A percentile compares a stretch with the other conserved stretches of the same genome.
phyloP scores from a whole-genome alignment of 1,140 invertebrate genomes.

The Drosophila rufa region DNA sequence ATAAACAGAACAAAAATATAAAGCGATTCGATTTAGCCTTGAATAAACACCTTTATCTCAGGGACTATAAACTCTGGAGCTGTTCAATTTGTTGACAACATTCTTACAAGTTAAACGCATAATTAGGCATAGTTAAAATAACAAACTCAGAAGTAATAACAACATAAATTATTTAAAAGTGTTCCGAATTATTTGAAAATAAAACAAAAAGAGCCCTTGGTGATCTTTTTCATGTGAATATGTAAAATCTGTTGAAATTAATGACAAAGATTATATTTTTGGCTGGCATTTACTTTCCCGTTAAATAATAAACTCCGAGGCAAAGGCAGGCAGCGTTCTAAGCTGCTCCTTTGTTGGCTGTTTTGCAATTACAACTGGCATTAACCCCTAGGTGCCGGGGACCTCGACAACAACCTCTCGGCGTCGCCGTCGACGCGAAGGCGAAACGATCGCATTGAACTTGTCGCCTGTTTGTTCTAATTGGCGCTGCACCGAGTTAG shows the following conservation, averaged over 20 bases:
- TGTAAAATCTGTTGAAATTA: no score
- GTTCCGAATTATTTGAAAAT: no score
- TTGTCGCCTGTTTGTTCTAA: constrained; percentile 72
- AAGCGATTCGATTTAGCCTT: no score
- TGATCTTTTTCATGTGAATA: not conserved
- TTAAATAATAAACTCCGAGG: not conserved
- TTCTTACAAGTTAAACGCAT: no score
- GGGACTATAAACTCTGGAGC: no score
- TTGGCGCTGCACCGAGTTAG: constrained; percentile 65
- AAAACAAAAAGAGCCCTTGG: not conserved
- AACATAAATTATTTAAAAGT: no score
- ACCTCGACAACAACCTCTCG: constrained; percentile 48
- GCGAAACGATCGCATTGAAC: constrained; percentile 60
- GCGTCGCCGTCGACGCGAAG: constrained; percentile 19
- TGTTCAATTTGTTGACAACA: no score
- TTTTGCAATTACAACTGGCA: constrained; percentile 45
- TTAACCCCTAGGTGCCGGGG: constrained; percentile 45
- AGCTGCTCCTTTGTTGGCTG: constrained; percentile 28
- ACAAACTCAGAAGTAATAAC: no score
- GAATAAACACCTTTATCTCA: no score
- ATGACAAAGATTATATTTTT: no score
- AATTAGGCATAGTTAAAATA: no score
- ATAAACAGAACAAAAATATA: no score
- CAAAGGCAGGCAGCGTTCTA: constrained; percentile 1
- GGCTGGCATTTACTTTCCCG: not conserved